phyloP scores from a whole-genome alignment of 2,113 vertebrate species.

The human (Homo sapiens) region GRCh38 chr1:62105501-62106000 shows the following conservation, averaged over 20 bases:
- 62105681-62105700: background rate
- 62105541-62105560: background rate
- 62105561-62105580: slow-evolving; percentile 30
- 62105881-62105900: background rate
- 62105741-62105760: background rate
- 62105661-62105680: background rate
- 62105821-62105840: slow-evolving; percentile 17
- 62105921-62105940: background rate
- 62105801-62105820: background rate
- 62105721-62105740: background rate
- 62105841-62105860: slow-evolving; percentile 9
- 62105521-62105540: background rate
- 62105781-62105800: background rate
- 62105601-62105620: background rate
- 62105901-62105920: background rate
- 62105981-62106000: no score
- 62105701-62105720: background rate
- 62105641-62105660: slow-evolving; percentile 22
- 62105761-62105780: slow-evolving; percentile 12
- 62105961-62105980: background rate
- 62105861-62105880: slow-evolving; percentile 7
- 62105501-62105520: background rate
- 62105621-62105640: slow-evolving; percentile 28
- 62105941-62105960: background rate
- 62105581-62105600: background rate